Evolutionary conservation across 2,888 invertebrate species (phyloP).

Genomic region (Lepidochitona cinerea): DNA sequence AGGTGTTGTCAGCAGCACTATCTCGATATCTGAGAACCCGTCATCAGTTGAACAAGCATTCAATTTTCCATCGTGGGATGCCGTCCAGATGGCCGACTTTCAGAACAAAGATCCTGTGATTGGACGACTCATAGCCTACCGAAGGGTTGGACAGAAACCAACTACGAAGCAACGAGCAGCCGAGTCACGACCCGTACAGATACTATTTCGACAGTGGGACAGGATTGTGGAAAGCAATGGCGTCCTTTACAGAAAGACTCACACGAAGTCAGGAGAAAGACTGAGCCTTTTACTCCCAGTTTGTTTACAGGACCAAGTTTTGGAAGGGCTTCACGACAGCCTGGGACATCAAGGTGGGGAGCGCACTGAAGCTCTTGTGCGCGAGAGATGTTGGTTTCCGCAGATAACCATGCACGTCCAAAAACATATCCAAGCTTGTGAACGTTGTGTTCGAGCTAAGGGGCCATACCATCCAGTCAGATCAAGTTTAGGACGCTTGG

Average conservation of each 20-base stretch:
- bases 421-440: background rate
- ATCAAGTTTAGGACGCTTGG: background rate
- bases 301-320: background rate
- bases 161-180: too few relatives aligned
- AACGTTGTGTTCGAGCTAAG: background rate
- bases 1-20: too few relatives aligned
- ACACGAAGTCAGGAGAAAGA: background rate
- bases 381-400: background rate
- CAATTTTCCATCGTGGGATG: background rate
- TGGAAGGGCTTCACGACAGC: background rate
- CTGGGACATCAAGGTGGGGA: conserved; percentile 6
- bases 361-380: background rate
- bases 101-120: background rate
- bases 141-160: too few relatives aligned
- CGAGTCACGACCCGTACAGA: background rate
- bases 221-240: background rate
- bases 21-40: too few relatives aligned
- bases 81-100: background rate
- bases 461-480: background rate
- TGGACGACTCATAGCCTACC: too few relatives aligned
- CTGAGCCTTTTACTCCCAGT: too few relatives aligned
- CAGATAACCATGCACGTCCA: background rate
- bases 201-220: background rate
- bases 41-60: too few relatives aligned
- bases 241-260: conserved; percentile 1